phyloP scores from a whole-genome alignment of 2,888 invertebrate genomes.

The Eupithecia tripunctaria region DNA sequence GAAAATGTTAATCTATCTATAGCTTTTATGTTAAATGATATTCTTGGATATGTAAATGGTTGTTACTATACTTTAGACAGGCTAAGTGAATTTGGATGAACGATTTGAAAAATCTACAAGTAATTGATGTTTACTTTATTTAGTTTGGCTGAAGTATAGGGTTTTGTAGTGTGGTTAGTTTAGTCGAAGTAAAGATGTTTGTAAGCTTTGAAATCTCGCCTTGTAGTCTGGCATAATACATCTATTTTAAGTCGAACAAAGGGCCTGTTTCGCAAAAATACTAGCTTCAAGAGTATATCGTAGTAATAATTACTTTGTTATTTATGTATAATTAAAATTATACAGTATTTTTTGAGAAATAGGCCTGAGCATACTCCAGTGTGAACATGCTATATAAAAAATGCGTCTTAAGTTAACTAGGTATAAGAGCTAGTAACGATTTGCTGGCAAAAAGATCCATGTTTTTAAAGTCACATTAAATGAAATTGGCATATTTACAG shows the following conservation, averaged over 20 bases:
- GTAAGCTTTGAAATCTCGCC: constrained; percentile 16
- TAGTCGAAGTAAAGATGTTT: constrained; percentile 11
- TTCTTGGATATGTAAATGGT: background rate
- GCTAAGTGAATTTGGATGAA: background rate
- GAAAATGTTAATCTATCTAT: background rate
- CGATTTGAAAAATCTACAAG: background rate
- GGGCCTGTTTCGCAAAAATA: constrained; percentile 14
- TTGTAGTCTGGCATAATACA: constrained; percentile 7
- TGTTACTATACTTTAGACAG: constrained; percentile 1
- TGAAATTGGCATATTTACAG: constrained; percentile 58
- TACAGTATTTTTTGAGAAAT: constrained; percentile 11
- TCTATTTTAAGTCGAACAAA: constrained; percentile 9
- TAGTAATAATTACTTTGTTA: background rate
- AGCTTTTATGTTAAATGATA: background rate
- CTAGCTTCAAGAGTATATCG: background rate
- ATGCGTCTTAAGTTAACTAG: constrained; percentile 78
- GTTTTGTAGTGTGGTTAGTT: background rate
- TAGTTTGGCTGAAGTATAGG: background rate
- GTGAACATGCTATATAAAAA: constrained; percentile 59
- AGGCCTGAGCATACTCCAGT: constrained; percentile 12
- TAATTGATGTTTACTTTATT: background rate
- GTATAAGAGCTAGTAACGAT: constrained; percentile 72
- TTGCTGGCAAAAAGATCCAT: constrained; percentile 48
- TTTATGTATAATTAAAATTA: background rate
- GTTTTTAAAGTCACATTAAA: constrained; percentile 35